Conservation (phyloP, 2,113 vertebrate genomes). For the Gasterosteus aculeatus region DNA sequence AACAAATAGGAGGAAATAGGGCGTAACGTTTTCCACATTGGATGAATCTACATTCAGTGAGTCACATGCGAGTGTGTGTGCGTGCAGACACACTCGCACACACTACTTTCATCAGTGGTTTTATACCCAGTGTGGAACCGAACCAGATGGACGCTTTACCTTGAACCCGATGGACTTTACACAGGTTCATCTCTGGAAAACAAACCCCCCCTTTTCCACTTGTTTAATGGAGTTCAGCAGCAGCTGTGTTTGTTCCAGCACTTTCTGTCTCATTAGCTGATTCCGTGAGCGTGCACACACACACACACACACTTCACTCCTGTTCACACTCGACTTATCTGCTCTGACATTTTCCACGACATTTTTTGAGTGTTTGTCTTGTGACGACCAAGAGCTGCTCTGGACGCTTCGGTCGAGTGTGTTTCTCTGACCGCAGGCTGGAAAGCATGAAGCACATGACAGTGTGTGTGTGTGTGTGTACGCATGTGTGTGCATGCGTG, state of each 20-base stretch:
- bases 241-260: constrained; percentile 33
- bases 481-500: not conserved
- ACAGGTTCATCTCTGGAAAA: not conserved
- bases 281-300: not conserved
- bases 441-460: not conserved
- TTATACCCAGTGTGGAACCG: not conserved
- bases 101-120: not conserved
- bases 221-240: not conserved
- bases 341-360: constrained; percentile 28
- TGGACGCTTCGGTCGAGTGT: constrained; percentile 7
- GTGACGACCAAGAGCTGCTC: constrained; percentile 26
- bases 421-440: not conserved
- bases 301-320: constrained; percentile 1
- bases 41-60: too few relatives aligned
- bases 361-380: constrained; percentile 50
- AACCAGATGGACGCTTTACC: not conserved
- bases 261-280: constrained; percentile 25
- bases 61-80: too few relatives aligned
- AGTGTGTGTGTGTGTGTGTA: not conserved
- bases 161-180: not conserved
- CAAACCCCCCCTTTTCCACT: not conserved
- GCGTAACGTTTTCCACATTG: too few relatives aligned
- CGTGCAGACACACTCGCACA: not conserved
- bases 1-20: too few relatives aligned
- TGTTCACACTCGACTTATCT: constrained; percentile 36